Evolutionary conservation across 1,140 invertebrate species (phyloP).

Genomic region (Pogonus chalceus): DNA sequence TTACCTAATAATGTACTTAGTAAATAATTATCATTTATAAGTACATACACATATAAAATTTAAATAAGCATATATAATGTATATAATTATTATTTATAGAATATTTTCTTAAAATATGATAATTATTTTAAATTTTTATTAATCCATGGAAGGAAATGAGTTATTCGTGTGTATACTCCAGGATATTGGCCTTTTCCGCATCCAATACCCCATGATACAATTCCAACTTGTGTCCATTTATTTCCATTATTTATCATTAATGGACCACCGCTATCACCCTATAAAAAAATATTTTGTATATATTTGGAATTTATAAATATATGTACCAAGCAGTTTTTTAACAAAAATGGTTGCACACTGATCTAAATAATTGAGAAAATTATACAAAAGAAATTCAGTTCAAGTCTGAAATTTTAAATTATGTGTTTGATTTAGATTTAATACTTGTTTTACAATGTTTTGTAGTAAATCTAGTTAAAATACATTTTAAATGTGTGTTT

Average conservation of each 20-base stretch:
- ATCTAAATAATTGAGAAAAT: no score
- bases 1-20: no score
- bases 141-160: constrained; percentile 70
- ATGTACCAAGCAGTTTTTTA: neutral
- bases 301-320: constrained; percentile 1
- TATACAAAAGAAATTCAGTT: no score
- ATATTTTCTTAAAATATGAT: constrained; percentile 4
- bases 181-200: constrained; percentile 86
- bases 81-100: no score
- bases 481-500: no score
- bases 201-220: constrained; percentile 89
- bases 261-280: constrained; percentile 89
- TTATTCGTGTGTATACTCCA: constrained; percentile 73
- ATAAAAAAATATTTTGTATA: constrained; percentile 23
- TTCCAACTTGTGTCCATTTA: constrained; percentile 76
- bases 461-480: no score
- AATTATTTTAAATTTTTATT: constrained; percentile 52
- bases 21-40: no score
- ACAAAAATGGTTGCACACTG: no score
- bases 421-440: neutral
- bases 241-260: constrained; percentile 70
- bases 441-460: no score
- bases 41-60: no score
- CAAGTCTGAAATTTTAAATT: no score
- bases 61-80: no score